Evolutionary conservation across 2,888 invertebrate genomes (phyloP).

Genomic region (Colletes collaris): DNA sequence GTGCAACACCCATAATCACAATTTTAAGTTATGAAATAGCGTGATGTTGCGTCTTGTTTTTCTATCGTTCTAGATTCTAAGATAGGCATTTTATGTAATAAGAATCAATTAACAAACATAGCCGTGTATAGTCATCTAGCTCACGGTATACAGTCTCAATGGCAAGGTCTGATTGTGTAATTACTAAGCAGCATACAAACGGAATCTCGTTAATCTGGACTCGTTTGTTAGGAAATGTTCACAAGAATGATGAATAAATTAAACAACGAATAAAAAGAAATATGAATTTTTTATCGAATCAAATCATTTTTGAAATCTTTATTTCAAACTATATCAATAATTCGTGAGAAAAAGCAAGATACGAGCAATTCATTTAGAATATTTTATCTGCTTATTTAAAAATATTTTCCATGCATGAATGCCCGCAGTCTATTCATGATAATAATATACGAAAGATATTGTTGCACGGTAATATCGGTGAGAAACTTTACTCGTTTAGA

Average conservation of each 20-base stretch:
- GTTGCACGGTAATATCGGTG: too few relatives aligned
- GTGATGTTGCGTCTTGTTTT: background rate
- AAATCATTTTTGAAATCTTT: too few relatives aligned
- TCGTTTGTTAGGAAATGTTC: background rate
- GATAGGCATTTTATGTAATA: constrained; percentile 26
- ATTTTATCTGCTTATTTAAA: too few relatives aligned
- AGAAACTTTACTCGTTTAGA: too few relatives aligned
- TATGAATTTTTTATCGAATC: too few relatives aligned
- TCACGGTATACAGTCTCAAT: constrained; percentile 17
- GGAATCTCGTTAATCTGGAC: background rate
- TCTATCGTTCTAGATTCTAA: background rate
- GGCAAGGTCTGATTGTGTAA: constrained; percentile 32
- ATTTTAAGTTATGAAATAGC: constrained; percentile 21
- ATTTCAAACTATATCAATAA: too few relatives aligned
- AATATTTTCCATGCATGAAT: too few relatives aligned
- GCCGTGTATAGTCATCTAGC: background rate
- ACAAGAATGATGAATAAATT: background rate
- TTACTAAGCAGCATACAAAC: background rate
- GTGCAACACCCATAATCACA: background rate
- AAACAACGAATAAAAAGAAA: too few relatives aligned
- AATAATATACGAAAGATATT: too few relatives aligned
- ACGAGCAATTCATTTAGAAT: too few relatives aligned
- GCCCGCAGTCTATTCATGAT: too few relatives aligned
- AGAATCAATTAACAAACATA: constrained; percentile 3
- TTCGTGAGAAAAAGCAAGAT: too few relatives aligned